These are phyloP conservation scores for Busseola fusca DNA, from an alignment of 2,888 invertebrate species.

Conservation along the genomic window DNA sequence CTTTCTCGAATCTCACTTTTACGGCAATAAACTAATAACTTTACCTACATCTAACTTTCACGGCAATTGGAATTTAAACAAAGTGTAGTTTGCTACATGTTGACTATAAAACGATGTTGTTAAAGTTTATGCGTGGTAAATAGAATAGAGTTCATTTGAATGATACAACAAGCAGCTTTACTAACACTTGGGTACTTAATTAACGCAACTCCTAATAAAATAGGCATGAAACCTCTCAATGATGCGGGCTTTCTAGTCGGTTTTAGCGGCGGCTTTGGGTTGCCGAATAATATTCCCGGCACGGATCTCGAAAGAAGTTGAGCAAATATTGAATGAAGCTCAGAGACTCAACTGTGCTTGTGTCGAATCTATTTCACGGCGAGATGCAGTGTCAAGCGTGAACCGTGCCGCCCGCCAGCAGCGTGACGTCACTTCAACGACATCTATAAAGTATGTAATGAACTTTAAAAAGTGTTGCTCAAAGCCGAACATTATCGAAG, in stretches of 20 bases:
- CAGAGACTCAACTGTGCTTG: conserved; percentile 23
- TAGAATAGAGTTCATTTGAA: neutral
- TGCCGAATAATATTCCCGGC: conserved; percentile 3
- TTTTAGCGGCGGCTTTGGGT: neutral
- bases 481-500: conserved; percentile 9
- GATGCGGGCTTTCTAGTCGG: neutral
- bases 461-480: conserved; percentile 11
- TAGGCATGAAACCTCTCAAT: neutral
- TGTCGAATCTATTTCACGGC: conserved; percentile 51
- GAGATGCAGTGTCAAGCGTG: conserved; percentile 23
- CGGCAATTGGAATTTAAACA: neutral
- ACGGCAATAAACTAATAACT: neutral
- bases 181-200: neutral
- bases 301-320: conserved; percentile 5
- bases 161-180: neutral
- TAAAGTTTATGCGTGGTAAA: neutral
- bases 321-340: conserved; percentile 48
- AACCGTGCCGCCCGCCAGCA: conserved; percentile 7
- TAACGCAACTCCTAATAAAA: neutral
- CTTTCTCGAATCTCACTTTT: neutral
- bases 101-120: conserved; percentile 10
- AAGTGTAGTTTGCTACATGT: neutral
- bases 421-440: conserved; percentile 38
- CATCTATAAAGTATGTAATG: neutral
- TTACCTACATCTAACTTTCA: neutral